Evolutionary conservation across 2,888 invertebrate genomes (phyloP).

Genomic region (Cylindroiulus punctatus): DNA sequence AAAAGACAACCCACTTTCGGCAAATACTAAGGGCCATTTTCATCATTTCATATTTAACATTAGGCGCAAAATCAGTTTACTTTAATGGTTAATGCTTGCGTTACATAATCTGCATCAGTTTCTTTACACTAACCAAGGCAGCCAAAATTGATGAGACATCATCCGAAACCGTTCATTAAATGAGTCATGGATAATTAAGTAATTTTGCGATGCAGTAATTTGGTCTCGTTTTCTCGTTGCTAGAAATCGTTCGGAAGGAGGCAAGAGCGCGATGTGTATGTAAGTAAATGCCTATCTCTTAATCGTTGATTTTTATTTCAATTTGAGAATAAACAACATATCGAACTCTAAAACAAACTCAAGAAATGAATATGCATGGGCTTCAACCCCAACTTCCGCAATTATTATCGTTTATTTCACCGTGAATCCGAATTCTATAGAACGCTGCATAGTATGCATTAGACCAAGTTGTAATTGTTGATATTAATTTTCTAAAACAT

Average conservation of each 20-base stretch:
- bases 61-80: neutral
- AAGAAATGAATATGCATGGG: constrained; percentile 44
- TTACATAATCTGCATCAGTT: neutral
- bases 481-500: too few relatives aligned
- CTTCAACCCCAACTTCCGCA: constrained; percentile 8
- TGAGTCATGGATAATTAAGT: constrained; percentile 7
- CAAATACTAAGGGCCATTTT: neutral
- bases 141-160: neutral
- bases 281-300: constrained; percentile 51
- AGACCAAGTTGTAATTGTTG: too few relatives aligned
- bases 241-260: constrained; percentile 58
- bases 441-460: too few relatives aligned
- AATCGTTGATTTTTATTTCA: constrained; percentile 30
- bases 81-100: neutral
- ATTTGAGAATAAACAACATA: neutral
- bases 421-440: neutral
- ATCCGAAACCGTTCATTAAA: constrained; percentile 20
- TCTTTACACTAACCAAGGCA: neutral
- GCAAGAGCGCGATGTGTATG: constrained; percentile 59
- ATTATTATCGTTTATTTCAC: neutral
- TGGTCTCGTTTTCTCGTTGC: constrained; percentile 58
- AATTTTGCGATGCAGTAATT: constrained; percentile 36
- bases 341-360: neutral
- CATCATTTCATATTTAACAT: neutral
- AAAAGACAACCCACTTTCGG: neutral